Percentiles rank a stretch among this genome's conserved stretches.
These are phyloP conservation scores for Elymnias hypermnestra DNA, from an alignment of 1,140 invertebrate genomes.

Conservation along the genomic window DNA sequence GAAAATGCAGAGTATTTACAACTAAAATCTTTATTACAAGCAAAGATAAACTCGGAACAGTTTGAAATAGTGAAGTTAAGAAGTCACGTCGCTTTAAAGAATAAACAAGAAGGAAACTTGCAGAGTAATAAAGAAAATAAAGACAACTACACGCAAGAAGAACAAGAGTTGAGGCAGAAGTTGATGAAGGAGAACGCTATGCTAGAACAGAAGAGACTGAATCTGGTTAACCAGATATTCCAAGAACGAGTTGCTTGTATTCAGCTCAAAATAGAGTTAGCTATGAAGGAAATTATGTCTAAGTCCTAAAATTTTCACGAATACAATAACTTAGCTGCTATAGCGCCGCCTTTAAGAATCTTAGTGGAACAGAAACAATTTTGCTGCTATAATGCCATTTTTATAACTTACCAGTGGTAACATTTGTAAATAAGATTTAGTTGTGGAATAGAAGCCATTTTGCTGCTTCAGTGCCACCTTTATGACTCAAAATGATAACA, in stretches of 20 bases:
- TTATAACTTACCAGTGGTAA: too few relatives aligned
- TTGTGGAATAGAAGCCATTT: too few relatives aligned
- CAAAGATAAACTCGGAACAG: constrained; percentile 80
- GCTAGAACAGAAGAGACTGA: constrained; percentile 81
- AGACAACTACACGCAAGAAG: constrained; percentile 65
- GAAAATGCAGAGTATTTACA: constrained; percentile 82
- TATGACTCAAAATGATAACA: too few relatives aligned
- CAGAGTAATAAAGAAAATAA: constrained; percentile 72
- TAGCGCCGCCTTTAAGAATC: too few relatives aligned
- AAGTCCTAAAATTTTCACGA: constrained; percentile 58
- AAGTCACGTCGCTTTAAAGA: constrained; percentile 73
- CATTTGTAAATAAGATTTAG: too few relatives aligned
- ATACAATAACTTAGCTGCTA: too few relatives aligned
- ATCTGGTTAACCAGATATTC: constrained; percentile 78
- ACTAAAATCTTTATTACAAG: constrained; percentile 79
- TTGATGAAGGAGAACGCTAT: constrained; percentile 80
- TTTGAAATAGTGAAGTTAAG: constrained; percentile 81
- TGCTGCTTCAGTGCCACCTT: too few relatives aligned
- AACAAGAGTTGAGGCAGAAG: constrained; percentile 69
- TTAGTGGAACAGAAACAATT: too few relatives aligned
- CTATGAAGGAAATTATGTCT: constrained; percentile 77
- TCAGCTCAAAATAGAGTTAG: constrained; percentile 80
- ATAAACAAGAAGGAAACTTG: constrained; percentile 65
- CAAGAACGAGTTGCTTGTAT: constrained; percentile 82
- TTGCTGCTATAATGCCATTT: too few relatives aligned